Evolutionary conservation across 1,140 invertebrate genomes (phyloP), one percentile per base, ranked within the genome.

Genomic region (Drosophila kanapiae): DNA sequence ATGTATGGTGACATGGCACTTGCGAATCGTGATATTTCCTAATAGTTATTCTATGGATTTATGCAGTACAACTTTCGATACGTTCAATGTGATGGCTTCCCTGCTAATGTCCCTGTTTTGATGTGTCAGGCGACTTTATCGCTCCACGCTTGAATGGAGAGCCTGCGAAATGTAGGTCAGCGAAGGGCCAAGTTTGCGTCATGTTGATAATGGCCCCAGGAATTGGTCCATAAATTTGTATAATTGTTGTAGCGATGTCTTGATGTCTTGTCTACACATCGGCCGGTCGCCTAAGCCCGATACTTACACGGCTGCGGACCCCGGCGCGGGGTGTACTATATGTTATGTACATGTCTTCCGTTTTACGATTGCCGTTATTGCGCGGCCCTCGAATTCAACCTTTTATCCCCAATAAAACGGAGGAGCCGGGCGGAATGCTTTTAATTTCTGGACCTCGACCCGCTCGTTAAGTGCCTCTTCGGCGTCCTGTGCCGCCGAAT

Each of bases 101-200:
- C 37, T 56, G 53, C 35, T 38, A 56, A 74, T 82, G 80, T 40
- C 63, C 51, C 72, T 72, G 78, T 69, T 85, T 78, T 87, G 81
- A 83, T 80, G 57, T 56, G 67, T 43, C 64, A 35, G 37, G 43
- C 59, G 45, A 59, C 67, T 80, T 87, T 82, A 82, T 80, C 68
- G 80, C 53, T 72, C 71, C 64, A 80, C 64, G 80, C 76, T 68
- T 78, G 80, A 83, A 83, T 70, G 68, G 48, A 60, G 70, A 69
- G 31, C 54, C 23, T 35, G 63, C 61, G 23, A 48, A 72, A 69
- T 79, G 65, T 80, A 49, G 70, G 53, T 56, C 53, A 56, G 8
- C 1, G 18, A 14, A 27, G 18, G 18, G 80, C 77, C 62, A 68
- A 53, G 33, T 40, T 67, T 76, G 61, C 53, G 72, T 58, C 72